phyloP scores from a whole-genome alignment of 2,888 invertebrate genomes.

The Stenoptilia bipunctidactyla region DNA sequence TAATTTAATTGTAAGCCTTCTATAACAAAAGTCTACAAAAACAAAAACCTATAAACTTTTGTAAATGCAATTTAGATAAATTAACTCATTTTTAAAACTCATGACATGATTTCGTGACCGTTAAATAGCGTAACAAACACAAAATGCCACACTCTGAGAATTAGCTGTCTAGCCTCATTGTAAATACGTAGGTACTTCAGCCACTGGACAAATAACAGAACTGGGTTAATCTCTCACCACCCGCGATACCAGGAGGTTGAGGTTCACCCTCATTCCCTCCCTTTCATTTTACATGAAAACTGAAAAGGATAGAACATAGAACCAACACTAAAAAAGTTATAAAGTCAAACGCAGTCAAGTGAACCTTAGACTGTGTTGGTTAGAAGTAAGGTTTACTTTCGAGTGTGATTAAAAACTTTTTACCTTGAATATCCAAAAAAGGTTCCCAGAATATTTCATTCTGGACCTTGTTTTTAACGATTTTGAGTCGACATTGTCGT shows the following conservation, averaged over 20 bases:
- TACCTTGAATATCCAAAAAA: slow-evolving; percentile 61
- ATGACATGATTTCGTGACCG: too few species aligned
- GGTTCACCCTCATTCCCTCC: slow-evolving; percentile 47
- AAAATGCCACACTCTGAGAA: not conserved
- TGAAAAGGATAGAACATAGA: slow-evolving; percentile 40
- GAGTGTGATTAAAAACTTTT: slow-evolving; percentile 32
- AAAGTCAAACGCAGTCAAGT: slow-evolving; percentile 21
- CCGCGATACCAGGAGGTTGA: slow-evolving; percentile 50
- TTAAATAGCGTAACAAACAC: too few species aligned
- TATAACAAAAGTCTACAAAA: too few species aligned
- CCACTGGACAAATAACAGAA: slow-evolving; percentile 72
- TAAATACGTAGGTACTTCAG: slow-evolving; percentile 56
- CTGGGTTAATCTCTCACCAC: slow-evolving; percentile 71
- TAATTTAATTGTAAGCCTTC: too few species aligned
- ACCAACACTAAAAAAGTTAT: slow-evolving; percentile 30
- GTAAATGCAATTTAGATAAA: too few species aligned
- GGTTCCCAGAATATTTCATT: slow-evolving; percentile 42
- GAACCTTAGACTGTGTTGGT: slow-evolving; percentile 20
- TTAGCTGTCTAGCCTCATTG: slow-evolving; percentile 49
- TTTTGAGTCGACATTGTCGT: slow-evolving; percentile 36
- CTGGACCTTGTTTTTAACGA: slow-evolving; percentile 35
- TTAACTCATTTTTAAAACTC: too few species aligned
- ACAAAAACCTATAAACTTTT: too few species aligned
- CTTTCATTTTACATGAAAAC: slow-evolving; percentile 37
- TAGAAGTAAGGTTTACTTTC: slow-evolving; percentile 27